phyloP scores from a whole-genome alignment of 2,797 vertebrate genomes.

The Borostomias antarcticus region DNA sequence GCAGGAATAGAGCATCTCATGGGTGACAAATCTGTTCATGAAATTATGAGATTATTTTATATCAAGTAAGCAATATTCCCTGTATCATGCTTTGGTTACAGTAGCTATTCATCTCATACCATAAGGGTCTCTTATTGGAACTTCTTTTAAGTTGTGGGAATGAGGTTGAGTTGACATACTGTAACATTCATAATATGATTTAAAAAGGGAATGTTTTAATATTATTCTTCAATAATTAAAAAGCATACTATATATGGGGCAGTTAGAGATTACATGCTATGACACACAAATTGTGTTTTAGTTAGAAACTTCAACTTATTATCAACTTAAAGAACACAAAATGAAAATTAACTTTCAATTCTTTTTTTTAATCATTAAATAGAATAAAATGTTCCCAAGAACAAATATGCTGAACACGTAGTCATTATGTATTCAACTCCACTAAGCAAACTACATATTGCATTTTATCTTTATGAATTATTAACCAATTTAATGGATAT shows the following conservation, averaged over 20 bases:
- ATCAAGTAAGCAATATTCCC: constrained; percentile 35
- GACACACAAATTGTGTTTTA: constrained; percentile 58
- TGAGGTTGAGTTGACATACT: constrained; percentile 56
- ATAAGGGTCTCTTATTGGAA: constrained; percentile 19
- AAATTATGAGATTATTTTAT: constrained; percentile 47
- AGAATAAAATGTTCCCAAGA: constrained; percentile 61
- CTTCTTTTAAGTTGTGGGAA: constrained; percentile 56
- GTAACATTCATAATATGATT: constrained; percentile 53
- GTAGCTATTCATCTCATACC: background rate
- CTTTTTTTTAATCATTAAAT: constrained; percentile 69
- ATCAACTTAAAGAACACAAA: constrained; percentile 67
- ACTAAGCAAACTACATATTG: constrained; percentile 63
- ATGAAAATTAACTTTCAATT: constrained; percentile 71
- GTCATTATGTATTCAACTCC: constrained; percentile 69
- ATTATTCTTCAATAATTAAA: constrained; percentile 62
- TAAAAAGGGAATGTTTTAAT: constrained; percentile 51
- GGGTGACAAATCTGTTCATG: constrained; percentile 35
- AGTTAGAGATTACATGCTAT: constrained; percentile 42
- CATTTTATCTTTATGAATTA: constrained; percentile 75
- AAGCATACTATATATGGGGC: constrained; percentile 49
- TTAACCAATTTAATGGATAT: constrained; percentile 77
- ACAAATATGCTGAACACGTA: constrained; percentile 74
- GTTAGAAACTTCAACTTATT: constrained; percentile 69
- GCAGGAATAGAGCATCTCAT: constrained; percentile 34
- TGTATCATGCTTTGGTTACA: constrained; percentile 33